Conservation (phyloP, 2,113 vertebrate genomes). For the Dascyllus trimaculatus region DNA sequence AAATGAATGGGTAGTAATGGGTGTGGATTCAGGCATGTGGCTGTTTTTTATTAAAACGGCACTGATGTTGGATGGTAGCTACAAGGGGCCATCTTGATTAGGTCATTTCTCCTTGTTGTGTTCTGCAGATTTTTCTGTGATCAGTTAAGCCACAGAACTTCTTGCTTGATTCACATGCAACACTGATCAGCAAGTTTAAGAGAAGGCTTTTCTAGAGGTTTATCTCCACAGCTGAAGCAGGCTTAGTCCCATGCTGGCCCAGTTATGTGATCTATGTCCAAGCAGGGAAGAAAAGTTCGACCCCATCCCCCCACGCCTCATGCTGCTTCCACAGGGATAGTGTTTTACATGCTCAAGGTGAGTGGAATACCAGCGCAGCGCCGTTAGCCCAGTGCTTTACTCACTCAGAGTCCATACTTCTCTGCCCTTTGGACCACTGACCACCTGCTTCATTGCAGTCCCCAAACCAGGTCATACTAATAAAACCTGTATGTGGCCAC, state of each 20-base stretch:
- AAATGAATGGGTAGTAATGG: slow-evolving; percentile 66
- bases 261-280: slow-evolving; percentile 64
- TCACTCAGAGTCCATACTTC: slow-evolving; percentile 38
- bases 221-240: slow-evolving; percentile 30
- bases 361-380: slow-evolving; percentile 68
- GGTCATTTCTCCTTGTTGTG: background rate
- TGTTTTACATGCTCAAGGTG: slow-evolving; percentile 77
- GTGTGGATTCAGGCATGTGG: slow-evolving; percentile 57
- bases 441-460: slow-evolving; percentile 56
- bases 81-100: background rate
- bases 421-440: slow-evolving; percentile 43
- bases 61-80: slow-evolving; percentile 6
- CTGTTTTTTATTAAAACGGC: slow-evolving; percentile 47
- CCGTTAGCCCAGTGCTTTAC: slow-evolving; percentile 35
- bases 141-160: background rate
- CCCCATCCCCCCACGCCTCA: slow-evolving; percentile 61
- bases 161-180: background rate
- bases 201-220: slow-evolving; percentile 12
- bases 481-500: slow-evolving; percentile 47
- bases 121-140: background rate
- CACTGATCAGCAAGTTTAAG: background rate
- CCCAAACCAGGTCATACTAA: slow-evolving; percentile 57
- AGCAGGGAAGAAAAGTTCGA: slow-evolving; percentile 44
- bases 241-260: slow-evolving; percentile 42
- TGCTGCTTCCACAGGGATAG: slow-evolving; percentile 70